These are phyloP conservation scores for Psilanteris sp. DNA, from an alignment of 1,140 invertebrate species.

Conservation along the genomic window DNA sequence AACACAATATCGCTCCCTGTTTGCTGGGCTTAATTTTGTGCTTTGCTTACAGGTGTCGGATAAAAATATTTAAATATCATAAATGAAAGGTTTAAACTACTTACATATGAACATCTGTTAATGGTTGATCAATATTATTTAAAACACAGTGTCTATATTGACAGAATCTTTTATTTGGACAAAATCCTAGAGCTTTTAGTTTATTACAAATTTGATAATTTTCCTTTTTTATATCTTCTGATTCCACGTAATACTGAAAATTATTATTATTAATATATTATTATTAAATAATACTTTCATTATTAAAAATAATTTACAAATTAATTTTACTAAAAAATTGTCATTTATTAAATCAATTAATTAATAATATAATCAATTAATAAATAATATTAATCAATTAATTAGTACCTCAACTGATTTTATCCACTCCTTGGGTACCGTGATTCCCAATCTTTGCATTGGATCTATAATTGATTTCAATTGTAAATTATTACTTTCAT, in stretches of 20 bases:
- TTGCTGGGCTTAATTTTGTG: too few relatives aligned
- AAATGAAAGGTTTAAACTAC: too few relatives aligned
- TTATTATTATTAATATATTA: neutral
- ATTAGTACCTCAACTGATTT: conserved; percentile 64
- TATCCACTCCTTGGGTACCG: conserved; percentile 57
- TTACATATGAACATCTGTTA: conserved; percentile 66
- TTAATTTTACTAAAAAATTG: conserved; percentile 3
- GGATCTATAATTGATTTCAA: conserved; percentile 70
- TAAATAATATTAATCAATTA: neutral
- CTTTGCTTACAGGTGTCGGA: too few relatives aligned
- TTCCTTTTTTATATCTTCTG: conserved; percentile 68
- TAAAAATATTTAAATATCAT: too few relatives aligned
- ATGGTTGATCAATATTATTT: conserved; percentile 67
- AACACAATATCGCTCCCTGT: too few relatives aligned
- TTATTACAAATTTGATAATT: conserved; percentile 70
- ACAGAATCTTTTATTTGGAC: conserved; percentile 66
- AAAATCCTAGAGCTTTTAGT: conserved; percentile 73
- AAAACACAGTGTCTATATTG: conserved; percentile 71
- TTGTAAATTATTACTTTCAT: conserved; percentile 71
- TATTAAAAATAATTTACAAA: neutral
- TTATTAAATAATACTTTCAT: neutral
- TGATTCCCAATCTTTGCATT: conserved; percentile 68
- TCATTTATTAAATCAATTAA: neutral
- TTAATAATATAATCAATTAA: too few relatives aligned
- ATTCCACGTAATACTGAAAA: conserved; percentile 64